Evolutionary conservation across 1,140 invertebrate species (phyloP), one percentile per base, ranked within the genome.

Genomic region (Drosophila littoralis): DNA sequence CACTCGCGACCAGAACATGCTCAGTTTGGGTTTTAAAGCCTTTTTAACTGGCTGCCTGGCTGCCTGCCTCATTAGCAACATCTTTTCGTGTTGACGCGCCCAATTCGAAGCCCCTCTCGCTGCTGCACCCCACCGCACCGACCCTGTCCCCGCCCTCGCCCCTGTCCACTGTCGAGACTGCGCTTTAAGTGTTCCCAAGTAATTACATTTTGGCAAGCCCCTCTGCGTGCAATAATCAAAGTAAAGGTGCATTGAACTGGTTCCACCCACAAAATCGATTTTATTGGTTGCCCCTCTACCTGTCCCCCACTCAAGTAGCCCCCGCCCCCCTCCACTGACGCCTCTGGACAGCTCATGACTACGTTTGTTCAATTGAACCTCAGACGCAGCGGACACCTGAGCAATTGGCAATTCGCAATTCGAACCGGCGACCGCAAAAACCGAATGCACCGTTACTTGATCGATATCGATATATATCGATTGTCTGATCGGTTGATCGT

Each of bases 201-300:
- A 84, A 84, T 84, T 85, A 78, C 81, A 66, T 85, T 84, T 84
- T 71, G 81, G 81, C 81, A 77, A 74, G 63, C 48, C 63, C 32
- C 40, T 17, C 22, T 22, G 40, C 80, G 81, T 48, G 32, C 72
- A 67, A 79, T 72, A 63, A 70, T 13, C 36, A 58, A 64, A 60
- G 51, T 15, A 17, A 55, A 57, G 71, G 80, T 88, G 84, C 84
- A 88, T 84, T 88, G 83, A 88, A 88, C 83, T 45, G 46, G 61
- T 48, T 46, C 61, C 64, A 71, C 71, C 77, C 52, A 80, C 65
- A 46, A 76, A 76, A 76, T 75, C 61, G 72, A 70, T 79, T 79
- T 43, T 12, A 42, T 28, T 42, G 17, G 15, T 28, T 13, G n/a
- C 40, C 59, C 33, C 33, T n/a, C 15, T 22, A 4, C 8, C n/a